Conservation (phyloP, 37 sponge, comb jelly and placozoan genomes). For the Oopsacas minuta region DNA sequence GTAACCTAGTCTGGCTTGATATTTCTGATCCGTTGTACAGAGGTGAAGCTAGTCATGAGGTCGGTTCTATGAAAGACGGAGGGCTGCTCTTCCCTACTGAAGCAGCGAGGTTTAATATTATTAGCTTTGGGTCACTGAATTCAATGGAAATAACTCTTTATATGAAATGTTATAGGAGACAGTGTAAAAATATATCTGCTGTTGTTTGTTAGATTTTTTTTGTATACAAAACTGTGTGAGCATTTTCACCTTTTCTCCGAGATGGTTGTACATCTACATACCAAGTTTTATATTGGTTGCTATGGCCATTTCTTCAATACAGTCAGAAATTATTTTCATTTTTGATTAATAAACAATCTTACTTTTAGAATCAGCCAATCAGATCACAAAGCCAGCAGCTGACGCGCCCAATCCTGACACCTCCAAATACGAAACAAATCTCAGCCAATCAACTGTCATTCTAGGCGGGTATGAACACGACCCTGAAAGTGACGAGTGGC, state of each 20-base stretch:
- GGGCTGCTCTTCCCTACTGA: background rate
- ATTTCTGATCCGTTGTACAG: background rate
- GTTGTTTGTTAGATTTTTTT: no score
- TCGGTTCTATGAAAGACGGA: background rate
- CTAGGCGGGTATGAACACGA: background rate
- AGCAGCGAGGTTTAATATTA: background rate
- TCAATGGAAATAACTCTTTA: background rate
- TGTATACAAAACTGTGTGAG: no score
- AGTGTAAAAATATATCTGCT: no score
- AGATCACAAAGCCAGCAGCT: background rate
- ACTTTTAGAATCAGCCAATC: background rate
- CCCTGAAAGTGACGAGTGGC: background rate
- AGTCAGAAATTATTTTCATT: background rate
- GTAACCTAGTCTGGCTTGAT: background rate
- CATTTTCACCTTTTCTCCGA: no score
- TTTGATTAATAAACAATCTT: background rate
- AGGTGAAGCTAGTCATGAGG: background rate
- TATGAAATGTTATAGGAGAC: no score
- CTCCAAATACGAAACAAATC: background rate
- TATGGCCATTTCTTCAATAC: no score
- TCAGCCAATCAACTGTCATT: conserved; percentile 16
- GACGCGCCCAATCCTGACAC: background rate
- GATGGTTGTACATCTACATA: no score
- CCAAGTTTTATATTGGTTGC: no score
- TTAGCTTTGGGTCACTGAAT: background rate